phyloP scores from a whole-genome alignment of 2,797 vertebrate genomes.

The Gallinago nigripennis region DNA sequence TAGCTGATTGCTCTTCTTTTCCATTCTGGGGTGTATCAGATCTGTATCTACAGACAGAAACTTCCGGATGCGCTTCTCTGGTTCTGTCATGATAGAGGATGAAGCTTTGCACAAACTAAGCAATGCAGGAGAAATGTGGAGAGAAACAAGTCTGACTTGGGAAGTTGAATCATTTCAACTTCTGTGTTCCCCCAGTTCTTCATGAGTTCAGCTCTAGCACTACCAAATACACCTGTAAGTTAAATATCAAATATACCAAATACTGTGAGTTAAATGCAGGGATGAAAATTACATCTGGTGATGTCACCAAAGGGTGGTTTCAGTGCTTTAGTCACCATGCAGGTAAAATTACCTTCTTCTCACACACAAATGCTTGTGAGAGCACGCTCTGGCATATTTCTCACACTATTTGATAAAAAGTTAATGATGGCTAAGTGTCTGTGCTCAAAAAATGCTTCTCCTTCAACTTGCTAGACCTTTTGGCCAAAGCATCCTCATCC shows the following conservation, averaged over 20 bases:
- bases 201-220: neutral
- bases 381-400: neutral
- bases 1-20: slow-evolving; percentile 62
- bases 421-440: neutral
- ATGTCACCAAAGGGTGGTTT: neutral
- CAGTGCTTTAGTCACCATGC: neutral
- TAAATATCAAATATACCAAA: neutral
- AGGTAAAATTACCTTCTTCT: neutral
- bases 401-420: neutral
- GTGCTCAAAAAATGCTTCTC: neutral
- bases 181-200: neutral
- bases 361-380: neutral
- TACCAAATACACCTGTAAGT: neutral
- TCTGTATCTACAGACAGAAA: slow-evolving; percentile 5
- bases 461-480: neutral
- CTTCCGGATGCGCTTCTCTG: neutral
- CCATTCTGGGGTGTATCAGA: slow-evolving; percentile 56
- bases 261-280: accelerated
- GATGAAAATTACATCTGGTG: neutral
- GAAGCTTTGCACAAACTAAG: neutral
- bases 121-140: neutral
- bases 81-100: neutral
- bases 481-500: neutral
- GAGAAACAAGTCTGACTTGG: neutral
- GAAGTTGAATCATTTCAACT: neutral